phyloP scores from a whole-genome alignment of 2,113 vertebrate species.

The Coreoperca whiteheadi region DNA sequence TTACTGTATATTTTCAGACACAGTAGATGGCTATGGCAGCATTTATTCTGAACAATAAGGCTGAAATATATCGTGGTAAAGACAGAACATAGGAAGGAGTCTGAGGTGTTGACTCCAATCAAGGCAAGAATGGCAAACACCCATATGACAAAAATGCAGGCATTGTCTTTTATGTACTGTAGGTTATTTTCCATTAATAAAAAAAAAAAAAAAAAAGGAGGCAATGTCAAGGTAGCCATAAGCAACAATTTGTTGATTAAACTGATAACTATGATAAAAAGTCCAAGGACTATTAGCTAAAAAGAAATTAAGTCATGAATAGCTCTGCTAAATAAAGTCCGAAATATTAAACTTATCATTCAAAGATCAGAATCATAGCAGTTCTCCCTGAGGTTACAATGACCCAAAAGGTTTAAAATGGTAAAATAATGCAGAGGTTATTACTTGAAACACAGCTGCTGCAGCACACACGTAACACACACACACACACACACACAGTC shows the following conservation, averaged over 20 bases:
- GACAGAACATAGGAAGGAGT: conserved; percentile 40
- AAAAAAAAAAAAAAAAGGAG: too few species aligned
- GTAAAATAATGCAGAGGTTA: conserved; percentile 56
- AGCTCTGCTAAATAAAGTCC: conserved; percentile 43
- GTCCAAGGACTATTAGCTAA: conserved; percentile 2
- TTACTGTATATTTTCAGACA: conserved; percentile 26
- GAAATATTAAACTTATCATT: conserved; percentile 44
- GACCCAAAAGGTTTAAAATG: conserved; percentile 48
- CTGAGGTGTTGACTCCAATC: conserved; percentile 47
- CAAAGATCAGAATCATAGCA: conserved; percentile 46
- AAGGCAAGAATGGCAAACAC: conserved; percentile 46
- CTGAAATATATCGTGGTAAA: conserved; percentile 24
- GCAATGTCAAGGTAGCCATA: conserved; percentile 15
- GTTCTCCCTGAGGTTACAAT: conserved; percentile 29
- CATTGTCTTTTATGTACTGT: conserved; percentile 27
- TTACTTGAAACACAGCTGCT: conserved; percentile 31
- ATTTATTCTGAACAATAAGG: conserved; percentile 31
- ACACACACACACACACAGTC: not conserved
- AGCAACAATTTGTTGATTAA: conserved; percentile 41
- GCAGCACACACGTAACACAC: not conserved
- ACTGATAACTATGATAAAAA: conserved; percentile 24
- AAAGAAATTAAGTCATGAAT: conserved; percentile 42
- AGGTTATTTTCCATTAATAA: conserved; percentile 45
- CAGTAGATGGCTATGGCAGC: conserved; percentile 13
- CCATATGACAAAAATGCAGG: conserved; percentile 50